These are phyloP conservation scores for Montipora cactus DNA, from an alignment of 64 coral and sea anemone genomes.

Conservation along the genomic window DNA sequence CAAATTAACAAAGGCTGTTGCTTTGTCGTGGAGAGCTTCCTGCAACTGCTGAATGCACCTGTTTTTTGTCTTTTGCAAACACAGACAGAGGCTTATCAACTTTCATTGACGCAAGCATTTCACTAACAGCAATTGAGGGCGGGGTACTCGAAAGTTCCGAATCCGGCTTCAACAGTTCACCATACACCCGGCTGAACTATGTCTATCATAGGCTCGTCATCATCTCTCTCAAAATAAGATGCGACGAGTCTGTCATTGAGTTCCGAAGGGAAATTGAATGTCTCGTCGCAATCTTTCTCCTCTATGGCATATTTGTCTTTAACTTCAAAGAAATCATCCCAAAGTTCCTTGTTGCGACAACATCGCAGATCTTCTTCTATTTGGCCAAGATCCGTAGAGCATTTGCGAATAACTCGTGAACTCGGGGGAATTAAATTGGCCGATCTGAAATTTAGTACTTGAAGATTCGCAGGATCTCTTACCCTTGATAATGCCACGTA, in stretches of 20 bases:
- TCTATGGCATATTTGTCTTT: neutral
- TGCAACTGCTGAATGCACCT: neutral
- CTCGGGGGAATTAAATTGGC: neutral
- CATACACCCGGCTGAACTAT: neutral
- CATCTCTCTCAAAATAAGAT: constrained; percentile 9
- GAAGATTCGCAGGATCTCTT: neutral
- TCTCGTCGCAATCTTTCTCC: neutral
- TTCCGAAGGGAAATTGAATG: neutral
- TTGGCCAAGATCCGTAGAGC: constrained; percentile 20
- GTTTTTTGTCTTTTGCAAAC: neutral
- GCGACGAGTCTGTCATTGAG: neutral
- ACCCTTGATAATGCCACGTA: constrained; percentile 55
- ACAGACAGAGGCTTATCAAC: neutral
- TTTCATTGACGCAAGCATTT: constrained; percentile 1
- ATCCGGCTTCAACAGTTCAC: neutral
- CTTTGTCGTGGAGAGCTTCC: neutral
- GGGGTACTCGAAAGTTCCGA: neutral
- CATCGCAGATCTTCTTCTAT: neutral
- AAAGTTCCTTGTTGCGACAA: neutral
- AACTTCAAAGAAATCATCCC: neutral
- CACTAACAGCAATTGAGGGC: neutral
- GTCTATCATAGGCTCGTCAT: neutral
- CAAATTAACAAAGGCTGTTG: neutral
- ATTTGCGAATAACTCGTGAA: neutral
- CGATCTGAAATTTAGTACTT: constrained; percentile 43